Conservation (phyloP, 37 sponge, comb jelly and placozoan species). For the Oscarella lobularis region DNA sequence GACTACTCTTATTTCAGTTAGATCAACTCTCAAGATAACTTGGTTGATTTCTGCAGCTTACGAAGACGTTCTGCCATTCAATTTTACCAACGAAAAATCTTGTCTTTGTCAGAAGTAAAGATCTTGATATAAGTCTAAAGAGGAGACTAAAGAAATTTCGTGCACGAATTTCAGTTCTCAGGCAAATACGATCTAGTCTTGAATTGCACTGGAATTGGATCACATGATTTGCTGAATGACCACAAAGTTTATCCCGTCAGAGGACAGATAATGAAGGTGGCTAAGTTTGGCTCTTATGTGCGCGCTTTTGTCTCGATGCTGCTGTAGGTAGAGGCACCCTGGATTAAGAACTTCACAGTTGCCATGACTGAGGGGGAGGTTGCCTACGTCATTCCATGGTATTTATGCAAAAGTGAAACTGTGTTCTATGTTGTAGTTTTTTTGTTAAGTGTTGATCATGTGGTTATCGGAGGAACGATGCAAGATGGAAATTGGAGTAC, state of each 20-base stretch:
- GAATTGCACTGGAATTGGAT: conserved; percentile 70
- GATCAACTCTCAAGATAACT: too few species aligned
- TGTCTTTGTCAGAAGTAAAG: neutral
- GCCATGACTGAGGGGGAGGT: neutral
- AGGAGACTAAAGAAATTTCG: neutral
- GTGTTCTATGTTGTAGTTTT: neutral
- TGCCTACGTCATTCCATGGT: neutral
- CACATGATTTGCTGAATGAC: conserved; percentile 34
- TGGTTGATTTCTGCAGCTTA: neutral
- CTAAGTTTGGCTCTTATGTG: too few species aligned
- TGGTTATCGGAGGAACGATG: conserved; percentile 35
- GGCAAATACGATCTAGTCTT: conserved; percentile 32
- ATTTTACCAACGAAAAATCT: neutral
- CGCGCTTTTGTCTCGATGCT: neutral
- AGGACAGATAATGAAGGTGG: conserved; percentile 46
- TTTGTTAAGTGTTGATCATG: neutral
- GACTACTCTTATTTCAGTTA: too few species aligned
- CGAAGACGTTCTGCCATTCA: neutral
- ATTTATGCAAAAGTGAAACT: neutral
- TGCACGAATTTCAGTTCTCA: neutral
- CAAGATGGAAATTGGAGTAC: conserved; percentile 1
- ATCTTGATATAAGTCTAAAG: neutral
- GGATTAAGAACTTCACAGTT: conserved; percentile 33
- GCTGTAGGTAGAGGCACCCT: conserved; percentile 32
- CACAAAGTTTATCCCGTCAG: conserved; percentile 18